Evolutionary conservation across 2,888 invertebrate genomes (phyloP), one percentile per base, ranked within the genome.

Genomic region (Tribolium freemani): DNA sequence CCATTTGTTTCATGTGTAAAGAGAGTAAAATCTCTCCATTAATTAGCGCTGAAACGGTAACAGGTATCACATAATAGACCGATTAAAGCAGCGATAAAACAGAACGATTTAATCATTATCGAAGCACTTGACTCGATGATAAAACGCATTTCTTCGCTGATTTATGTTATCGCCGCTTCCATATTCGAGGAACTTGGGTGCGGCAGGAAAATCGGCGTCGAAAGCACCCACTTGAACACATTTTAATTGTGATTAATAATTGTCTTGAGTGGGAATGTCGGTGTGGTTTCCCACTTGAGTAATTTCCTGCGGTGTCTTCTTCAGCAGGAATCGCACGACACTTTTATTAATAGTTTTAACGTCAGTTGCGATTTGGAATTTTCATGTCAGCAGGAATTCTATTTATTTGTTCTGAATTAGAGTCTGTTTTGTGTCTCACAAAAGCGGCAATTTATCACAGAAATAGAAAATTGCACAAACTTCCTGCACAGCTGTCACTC

Each of bases 41-140:
- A 66, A 66, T 66, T 66, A 66, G 38, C 64, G 31, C 30, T 11
- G 16, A 50, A 57, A 53, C 64, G 51, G 38, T 51, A 13, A 58
- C 26, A 26, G 45, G 44, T 31, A 31, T 44, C 64, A 64, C 64
- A 64, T 64, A 54, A 66, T 66, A 21, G 66, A 66, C 53, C 38
- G 20, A 66, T 66, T 53, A 66, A 66, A n/a, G 44, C 10, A 4
- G 31, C 21, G 48, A 51, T 31, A 66, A 21, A 66, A 54, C 11
- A 2, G n/a, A 31, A 20, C 64, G 66, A 54, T 66, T 66, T 51
- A 53, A 66, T 51, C 31, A 30, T 46, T 20, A n/a, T 58, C 44
- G 20, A 60, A 60, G 46, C 57, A 57, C 38, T 57, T 8, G 16
- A 30, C n/a, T 31, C 6, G 53, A 6, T 21, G 5, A 8, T 13